A percentile compares a stretch with the other conserved stretches of the same genome.
Evolutionary conservation across 2,797 vertebrate species (phyloP).

Genomic region (Brachyalestes nurse): DNA sequence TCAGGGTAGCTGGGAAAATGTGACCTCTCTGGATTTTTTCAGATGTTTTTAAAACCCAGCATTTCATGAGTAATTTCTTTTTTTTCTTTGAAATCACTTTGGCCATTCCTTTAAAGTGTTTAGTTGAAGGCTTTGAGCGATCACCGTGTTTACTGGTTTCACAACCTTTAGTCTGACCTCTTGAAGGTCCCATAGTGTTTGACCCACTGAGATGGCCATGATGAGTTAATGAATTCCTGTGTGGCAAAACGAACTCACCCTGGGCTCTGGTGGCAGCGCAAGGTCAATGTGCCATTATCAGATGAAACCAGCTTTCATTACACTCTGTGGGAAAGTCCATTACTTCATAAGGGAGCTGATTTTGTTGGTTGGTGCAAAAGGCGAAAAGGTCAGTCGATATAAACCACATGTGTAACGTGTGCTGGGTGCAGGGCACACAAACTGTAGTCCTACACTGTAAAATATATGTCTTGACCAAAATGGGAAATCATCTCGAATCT

Average conservation of each 20-base stretch:
- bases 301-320: conserved; percentile 36
- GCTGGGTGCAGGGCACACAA: not conserved
- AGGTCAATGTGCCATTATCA: conserved; percentile 30
- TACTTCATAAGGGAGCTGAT: conserved; percentile 35
- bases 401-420: conserved; percentile 17
- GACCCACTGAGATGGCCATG: conserved; percentile 17
- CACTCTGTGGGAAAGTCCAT: conserved; percentile 18
- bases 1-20: not conserved
- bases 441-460: not conserved
- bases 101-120: conserved; percentile 28
- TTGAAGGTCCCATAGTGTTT: conserved; percentile 24
- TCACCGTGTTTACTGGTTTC: conserved; percentile 29
- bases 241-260: conserved; percentile 23
- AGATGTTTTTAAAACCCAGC: conserved; percentile 25
- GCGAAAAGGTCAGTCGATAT: conserved; percentile 35
- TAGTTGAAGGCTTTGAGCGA: not conserved
- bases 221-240: conserved; percentile 40
- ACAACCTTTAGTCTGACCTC: conserved; percentile 27
- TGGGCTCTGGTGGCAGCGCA: not conserved
- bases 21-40: conserved; percentile 9
- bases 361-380: conserved; percentile 35
- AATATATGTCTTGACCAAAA: not conserved
- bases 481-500: not conserved
- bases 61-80: conserved; percentile 20
- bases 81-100: conserved; percentile 10